Evolutionary conservation across 2,797 vertebrate genomes (phyloP), one percentile per base, ranked within the genome.

Genomic region (Pseudotriccus pelzelni): DNA sequence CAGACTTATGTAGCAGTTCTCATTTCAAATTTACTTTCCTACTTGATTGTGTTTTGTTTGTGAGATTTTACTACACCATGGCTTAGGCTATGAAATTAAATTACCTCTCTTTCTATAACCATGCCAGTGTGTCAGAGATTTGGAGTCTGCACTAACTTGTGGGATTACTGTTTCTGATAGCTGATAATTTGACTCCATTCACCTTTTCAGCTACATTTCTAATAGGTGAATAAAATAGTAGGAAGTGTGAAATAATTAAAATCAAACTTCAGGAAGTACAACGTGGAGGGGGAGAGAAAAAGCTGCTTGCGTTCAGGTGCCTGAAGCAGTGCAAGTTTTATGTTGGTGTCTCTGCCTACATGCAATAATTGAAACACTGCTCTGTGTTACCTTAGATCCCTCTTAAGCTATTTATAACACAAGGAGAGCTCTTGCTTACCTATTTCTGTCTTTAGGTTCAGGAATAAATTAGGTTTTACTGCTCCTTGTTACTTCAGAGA

Each of bases 221-320:
- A 46, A 44, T 4, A 49, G 18, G 17, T 34, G 32, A 76, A 83
- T 39, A 49, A 88, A 87, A 75, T 46, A 52, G 12, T 6, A 59
- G 7, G 4, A 75, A 27, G 16, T 28, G 15, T 52, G 30, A 73
- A 73, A 39, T n/a, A 67, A 23, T 83, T 85, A n/a, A 80, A 87
- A 77, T 4, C 0, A 2, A 53, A 20, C 17, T 44, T 87, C 16
- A 21, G 22, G 14, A 46, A 14, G 5, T 58, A 4, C 14, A 21
- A 3, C 0, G 2, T 9, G 1, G 14, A 14, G 27, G 2, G 14
- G 6, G 13, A 53, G 39, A 46, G 66, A 21, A 62, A 58, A 76
- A 79, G 8, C 10, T 69, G 17, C 24, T 66, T 62, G 8, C 44
- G 4, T 23, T 69, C 27, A 46, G 32, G 25, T 79, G 7, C 17